phyloP scores from a whole-genome alignment of 1,140 invertebrate genomes.

The Tetramorium simillimum region DNA sequence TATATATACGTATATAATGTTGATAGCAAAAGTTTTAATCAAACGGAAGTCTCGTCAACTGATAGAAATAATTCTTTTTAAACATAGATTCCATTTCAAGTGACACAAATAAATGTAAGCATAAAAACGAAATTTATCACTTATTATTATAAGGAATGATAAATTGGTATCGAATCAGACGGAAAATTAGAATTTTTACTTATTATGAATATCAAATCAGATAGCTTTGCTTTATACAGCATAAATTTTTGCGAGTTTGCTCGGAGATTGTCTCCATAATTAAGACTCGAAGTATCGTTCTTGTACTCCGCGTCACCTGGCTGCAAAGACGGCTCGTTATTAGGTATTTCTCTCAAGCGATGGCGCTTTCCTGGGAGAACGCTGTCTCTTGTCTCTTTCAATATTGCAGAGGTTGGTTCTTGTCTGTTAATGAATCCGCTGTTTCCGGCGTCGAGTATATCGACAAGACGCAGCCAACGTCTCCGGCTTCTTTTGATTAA shows the following conservation, averaged over 20 bases:
- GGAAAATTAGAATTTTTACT: neutral
- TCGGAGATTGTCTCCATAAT: conserved; percentile 27
- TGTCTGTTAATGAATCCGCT: conserved; percentile 69
- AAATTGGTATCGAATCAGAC: neutral
- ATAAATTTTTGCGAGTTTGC: neutral
- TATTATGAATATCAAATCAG: neutral
- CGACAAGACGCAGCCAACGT: conserved; percentile 12
- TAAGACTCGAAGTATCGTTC: conserved; percentile 30
- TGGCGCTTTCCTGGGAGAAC: neutral
- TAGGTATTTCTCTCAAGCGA: conserved; percentile 12
- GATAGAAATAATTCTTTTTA: neutral
- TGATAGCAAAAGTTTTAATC: conserved; percentile 6
- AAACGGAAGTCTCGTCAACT: neutral
- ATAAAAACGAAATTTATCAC: neutral
- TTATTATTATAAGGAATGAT: neutral
- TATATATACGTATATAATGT: too few species aligned
- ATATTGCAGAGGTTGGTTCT: conserved; percentile 57
- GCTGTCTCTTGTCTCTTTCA: conserved; percentile 48
- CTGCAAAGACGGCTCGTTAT: conserved; percentile 14
- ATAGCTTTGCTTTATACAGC: neutral
- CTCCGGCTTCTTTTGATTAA: neutral
- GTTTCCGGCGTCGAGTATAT: conserved; percentile 51
- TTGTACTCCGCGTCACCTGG: conserved; percentile 2
- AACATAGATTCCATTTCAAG: neutral
- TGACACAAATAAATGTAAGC: neutral